phyloP scores from a whole-genome alignment of 2,113 vertebrate genomes.

The Chiloscyllium plagiosum region DNA sequence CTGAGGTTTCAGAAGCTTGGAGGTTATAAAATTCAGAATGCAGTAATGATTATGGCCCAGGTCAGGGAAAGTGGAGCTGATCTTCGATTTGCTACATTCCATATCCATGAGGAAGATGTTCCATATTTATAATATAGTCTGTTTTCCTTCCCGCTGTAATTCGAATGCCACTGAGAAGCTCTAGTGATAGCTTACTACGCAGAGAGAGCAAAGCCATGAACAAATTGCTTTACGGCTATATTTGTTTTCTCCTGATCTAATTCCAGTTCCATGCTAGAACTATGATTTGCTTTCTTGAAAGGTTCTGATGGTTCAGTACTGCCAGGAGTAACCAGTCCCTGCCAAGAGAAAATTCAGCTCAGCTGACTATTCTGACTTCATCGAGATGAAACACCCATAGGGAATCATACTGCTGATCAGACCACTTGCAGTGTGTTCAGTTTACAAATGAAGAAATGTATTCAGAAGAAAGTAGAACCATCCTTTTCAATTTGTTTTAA shows the following conservation, averaged over 20 bases:
- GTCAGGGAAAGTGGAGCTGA: background rate
- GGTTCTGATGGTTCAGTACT: background rate
- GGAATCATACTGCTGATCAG: background rate
- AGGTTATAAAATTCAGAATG: slow-evolving; percentile 13
- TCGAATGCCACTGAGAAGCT: background rate
- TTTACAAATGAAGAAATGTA: background rate
- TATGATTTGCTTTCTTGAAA: background rate
- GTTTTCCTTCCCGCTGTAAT: background rate
- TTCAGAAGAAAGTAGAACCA: background rate
- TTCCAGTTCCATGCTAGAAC: background rate
- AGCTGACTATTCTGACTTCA: background rate
- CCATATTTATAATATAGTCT: background rate
- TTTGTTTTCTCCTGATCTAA: background rate
- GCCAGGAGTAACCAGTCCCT: background rate
- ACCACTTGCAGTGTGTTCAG: background rate
- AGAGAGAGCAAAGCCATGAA: background rate
- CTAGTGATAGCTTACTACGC: background rate
- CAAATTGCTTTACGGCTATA: background rate
- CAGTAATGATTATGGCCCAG: background rate
- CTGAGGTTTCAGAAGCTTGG: background rate
- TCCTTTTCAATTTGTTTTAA: background rate
- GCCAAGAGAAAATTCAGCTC: background rate
- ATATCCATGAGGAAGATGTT: background rate
- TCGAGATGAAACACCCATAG: background rate
- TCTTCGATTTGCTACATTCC: background rate